Evolutionary conservation across 2,113 vertebrate species (phyloP), one percentile per base, ranked within the genome.

Genomic region (Trinectes maculatus): DNA sequence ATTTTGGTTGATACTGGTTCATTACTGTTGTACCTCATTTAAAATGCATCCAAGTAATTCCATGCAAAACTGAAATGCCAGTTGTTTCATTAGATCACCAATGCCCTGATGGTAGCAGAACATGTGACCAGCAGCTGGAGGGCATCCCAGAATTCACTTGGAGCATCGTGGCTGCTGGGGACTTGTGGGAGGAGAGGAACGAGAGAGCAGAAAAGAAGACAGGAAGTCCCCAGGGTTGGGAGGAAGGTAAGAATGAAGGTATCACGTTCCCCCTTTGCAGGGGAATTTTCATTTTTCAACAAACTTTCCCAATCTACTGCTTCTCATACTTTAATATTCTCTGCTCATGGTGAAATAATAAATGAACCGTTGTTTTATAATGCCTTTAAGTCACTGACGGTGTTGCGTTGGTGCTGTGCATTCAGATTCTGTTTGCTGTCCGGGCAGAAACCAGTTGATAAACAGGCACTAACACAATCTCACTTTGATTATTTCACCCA

Each of bases 181-280:
- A 89, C 77, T 67, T 70, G 7, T 68, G 69, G 58, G 85, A 82
- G 2, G 80, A 86, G 33, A 80, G 83, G 33, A 84, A 68, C 5
- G 74, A 70, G 24, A 86, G 48, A 54, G 65, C 22, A 2, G 71
- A 80, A 47, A 87, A 80, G 76, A 90, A 80, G 29, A 51, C 80
- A 37, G 84, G 77, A 78, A 91, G 82, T 67, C 85, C 86, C 48
- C 91, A 88, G 54, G 89, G 88, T 22, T 92, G 91, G 91, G 91
- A 93, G 77, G 91, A 93, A 92, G 93, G 93, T 94, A 92, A 90
- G 88, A 79, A 25, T 3, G 73, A 91, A 91, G 90, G 90, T 89
- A 90, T 86, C 81, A 37, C 46, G 3, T 69, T 40, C 69, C 58
- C 61, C 55, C 39, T 0, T 85, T 52, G 18, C 24, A 59, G 39